Conservation (phyloP, 1,140 invertebrate genomes). For the Bombus breviceps region DNA sequence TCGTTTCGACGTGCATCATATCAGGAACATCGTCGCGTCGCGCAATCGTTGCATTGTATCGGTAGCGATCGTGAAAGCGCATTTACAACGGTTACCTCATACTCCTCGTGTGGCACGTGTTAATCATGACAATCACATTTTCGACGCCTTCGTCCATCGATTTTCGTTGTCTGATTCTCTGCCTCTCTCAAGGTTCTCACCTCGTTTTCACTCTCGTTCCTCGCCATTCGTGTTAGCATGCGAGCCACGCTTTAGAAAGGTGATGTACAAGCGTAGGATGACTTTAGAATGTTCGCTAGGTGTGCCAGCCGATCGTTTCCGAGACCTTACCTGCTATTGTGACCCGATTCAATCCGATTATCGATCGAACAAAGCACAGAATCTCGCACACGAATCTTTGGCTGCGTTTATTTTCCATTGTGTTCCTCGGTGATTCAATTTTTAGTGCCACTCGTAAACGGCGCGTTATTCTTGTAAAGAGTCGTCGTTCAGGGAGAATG, state of each 20-base stretch:
- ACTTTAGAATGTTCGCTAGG: slow-evolving; percentile 28
- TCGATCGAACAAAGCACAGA: not conserved
- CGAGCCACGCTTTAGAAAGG: slow-evolving; percentile 50
- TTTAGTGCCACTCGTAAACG: no score
- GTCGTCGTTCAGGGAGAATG: no score
- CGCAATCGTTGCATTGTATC: not conserved
- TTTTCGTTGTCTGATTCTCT: not conserved
- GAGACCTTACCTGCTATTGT: not conserved
- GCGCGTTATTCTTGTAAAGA: no score
- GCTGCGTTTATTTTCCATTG: not conserved
- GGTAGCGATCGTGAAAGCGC: slow-evolving; percentile 25
- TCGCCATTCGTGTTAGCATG: slow-evolving; percentile 14
- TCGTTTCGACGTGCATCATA: not conserved
- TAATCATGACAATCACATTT: slow-evolving; percentile 26
- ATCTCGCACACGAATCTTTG: not conserved
- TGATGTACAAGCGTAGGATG: slow-evolving; percentile 33
- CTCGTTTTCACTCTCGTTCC: slow-evolving; percentile 24
- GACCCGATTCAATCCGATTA: not conserved
- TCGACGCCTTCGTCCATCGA: slow-evolving; percentile 17
- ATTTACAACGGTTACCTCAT: slow-evolving; percentile 9
- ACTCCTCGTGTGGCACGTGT: slow-evolving; percentile 25
- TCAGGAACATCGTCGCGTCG: not conserved
- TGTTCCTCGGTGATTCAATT: not conserved
- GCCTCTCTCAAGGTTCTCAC: not conserved
- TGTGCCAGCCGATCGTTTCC: not conserved